phyloP scores from a whole-genome alignment of 2,113 vertebrate species.

The Taurulus bubalis region DNA sequence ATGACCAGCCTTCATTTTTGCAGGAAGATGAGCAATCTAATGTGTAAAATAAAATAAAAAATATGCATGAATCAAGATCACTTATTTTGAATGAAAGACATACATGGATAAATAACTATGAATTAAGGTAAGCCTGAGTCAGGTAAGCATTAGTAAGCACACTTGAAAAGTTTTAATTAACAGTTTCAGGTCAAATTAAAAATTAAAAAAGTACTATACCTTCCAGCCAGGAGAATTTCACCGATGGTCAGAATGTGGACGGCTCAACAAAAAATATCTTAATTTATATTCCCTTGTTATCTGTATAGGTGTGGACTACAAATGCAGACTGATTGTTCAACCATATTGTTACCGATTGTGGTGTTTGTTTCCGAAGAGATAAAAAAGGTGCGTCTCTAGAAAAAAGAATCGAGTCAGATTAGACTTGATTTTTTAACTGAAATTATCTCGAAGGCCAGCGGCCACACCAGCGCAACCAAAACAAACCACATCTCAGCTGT shows the following conservation, averaged over 20 bases:
- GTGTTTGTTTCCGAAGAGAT: constrained; percentile 11
- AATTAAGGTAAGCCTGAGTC: background rate
- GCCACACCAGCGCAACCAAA: constrained; percentile 17
- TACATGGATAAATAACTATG: background rate
- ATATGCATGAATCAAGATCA: background rate
- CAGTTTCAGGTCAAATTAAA: background rate
- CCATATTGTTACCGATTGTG: constrained; percentile 15
- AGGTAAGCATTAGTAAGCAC: background rate
- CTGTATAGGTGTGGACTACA: constrained; percentile 23
- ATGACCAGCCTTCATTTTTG: constrained; percentile 29
- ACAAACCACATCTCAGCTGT: background rate
- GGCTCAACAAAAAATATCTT: background rate
- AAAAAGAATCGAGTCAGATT: background rate
- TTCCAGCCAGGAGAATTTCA: constrained; percentile 8
- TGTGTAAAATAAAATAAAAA: background rate
- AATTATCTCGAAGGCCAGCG: background rate
- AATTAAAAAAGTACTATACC: constrained; percentile 6
- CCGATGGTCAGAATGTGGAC: background rate
- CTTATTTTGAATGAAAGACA: background rate
- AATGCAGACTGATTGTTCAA: constrained; percentile 1
- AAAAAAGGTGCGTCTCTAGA: constrained; percentile 5
- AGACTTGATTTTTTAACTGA: constrained; percentile 17
- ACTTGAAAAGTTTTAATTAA: background rate
- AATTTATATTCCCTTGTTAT: constrained; percentile 44
- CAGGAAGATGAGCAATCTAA: constrained; percentile 12